Evolutionary conservation across 2,113 vertebrate species (phyloP), one percentile per base, ranked within the genome.

Genomic region (Poeciliopsis turrubarensis): DNA sequence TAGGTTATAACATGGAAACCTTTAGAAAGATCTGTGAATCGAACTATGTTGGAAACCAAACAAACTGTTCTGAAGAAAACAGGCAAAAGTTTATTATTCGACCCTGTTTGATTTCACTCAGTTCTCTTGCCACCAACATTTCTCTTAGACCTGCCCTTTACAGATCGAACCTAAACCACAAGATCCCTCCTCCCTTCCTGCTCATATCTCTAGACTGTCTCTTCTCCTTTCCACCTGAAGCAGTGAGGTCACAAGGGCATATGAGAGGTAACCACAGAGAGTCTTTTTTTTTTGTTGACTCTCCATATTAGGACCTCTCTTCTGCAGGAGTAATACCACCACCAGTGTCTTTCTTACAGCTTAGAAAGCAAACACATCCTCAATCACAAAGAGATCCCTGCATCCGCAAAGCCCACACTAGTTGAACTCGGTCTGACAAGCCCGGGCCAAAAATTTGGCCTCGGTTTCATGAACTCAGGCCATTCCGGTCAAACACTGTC

Each of bases 301-400:
- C 87, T 85, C 82, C 78, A 78, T 79, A 81, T 80, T 78, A 81
- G 88, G 85, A 84, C 81, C 80, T 91, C 83, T 89, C 89, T 87
- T 86, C 84, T 76, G 84, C 85, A 86, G 82, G 76, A 90, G 86
- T 89, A 80, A 89, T 89, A 87, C 89, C 82, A 85, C 93, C 92
- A 92, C 88, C 90, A 92, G 86, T 54, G 22, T 85, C 86, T 87
- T 90, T 88, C 87, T 89, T 78, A 84, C 87, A 91, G 88, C 87
- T 89, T 92, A 88, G 89, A 91, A 94, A 92, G 92, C 91, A 91
- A 91, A 94, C 87, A 90, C 89, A 86, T 92, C 87, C 89, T 89
- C 89, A 90, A 92, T 89, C 92, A 93, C 89, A 71, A 83, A 17
- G 72, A 83, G 86, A 85, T 10, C 74, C 85, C 81, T 47, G 72